A percentile compares a stretch with the other conserved stretches of the same genome.
These are phyloP conservation scores for Odontocolon sp. DNA, from an alignment of 2,888 invertebrate genomes.

Conservation along the genomic window DNA sequence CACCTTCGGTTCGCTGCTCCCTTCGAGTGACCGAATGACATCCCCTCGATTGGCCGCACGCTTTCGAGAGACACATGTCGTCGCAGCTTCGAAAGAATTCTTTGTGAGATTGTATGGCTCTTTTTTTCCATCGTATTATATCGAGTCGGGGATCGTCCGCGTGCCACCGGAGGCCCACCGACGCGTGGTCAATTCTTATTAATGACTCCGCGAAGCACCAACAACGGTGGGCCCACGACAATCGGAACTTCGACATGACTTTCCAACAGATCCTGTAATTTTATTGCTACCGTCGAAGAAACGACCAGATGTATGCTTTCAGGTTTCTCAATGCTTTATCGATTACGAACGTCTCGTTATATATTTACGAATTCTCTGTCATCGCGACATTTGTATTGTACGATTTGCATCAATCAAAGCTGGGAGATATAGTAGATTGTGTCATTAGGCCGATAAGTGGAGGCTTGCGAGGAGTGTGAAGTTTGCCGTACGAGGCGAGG, in stretches of 20 bases:
- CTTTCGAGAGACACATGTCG: conserved; percentile 36
- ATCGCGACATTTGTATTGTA: no score
- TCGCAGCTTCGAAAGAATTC: background rate
- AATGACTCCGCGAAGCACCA: conserved; percentile 64
- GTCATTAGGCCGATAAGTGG: no score
- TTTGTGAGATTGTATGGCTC: conserved; percentile 10
- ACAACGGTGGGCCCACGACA: background rate
- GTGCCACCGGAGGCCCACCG: conserved; percentile 51
- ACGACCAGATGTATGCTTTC: background rate
- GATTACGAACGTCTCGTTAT: no score
- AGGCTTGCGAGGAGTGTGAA: no score
- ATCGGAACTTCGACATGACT: conserved; percentile 6
- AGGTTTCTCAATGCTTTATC: no score
- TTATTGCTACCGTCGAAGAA: background rate
- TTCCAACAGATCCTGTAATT: conserved; percentile 26
- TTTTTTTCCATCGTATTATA: conserved; percentile 12
- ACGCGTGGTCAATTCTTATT: conserved; percentile 71
- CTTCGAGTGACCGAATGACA: conserved; percentile 19
- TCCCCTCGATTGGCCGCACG: conserved; percentile 21
- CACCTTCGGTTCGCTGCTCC: conserved; percentile 4
- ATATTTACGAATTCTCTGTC: background rate
- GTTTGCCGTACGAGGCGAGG: no score
- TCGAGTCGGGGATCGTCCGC: background rate
- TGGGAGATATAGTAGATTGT: no score
- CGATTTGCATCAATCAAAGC: no score